A percentile compares a stretch with the other conserved stretches of the same genome.
These are phyloP conservation scores for Rhagologus leucostigma DNA, from an alignment of 2,113 vertebrate species.

Conservation along the genomic window DNA sequence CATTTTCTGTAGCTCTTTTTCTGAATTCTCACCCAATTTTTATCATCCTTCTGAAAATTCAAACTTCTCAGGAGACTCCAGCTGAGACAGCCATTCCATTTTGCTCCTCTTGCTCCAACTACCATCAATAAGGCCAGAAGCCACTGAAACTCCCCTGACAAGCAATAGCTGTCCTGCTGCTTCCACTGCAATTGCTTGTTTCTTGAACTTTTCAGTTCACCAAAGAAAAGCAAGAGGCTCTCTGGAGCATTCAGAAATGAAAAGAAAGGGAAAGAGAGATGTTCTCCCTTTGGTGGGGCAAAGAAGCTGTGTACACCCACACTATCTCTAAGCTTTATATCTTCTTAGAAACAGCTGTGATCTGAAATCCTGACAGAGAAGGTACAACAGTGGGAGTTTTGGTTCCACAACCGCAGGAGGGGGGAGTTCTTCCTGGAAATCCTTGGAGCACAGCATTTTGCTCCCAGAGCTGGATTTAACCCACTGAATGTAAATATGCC, in stretches of 20 bases:
- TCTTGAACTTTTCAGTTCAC: slow-evolving; percentile 4
- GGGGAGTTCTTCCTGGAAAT: background rate
- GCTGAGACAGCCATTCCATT: slow-evolving; percentile 6
- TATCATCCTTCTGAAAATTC: background rate
- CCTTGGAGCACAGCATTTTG: background rate
- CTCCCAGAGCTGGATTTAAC: background rate
- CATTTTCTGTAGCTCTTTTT: background rate
- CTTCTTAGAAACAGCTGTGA: background rate
- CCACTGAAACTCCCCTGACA: background rate
- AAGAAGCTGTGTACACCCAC: background rate
- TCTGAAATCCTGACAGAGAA: background rate
- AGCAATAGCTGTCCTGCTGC: background rate
- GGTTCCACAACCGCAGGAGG: background rate
- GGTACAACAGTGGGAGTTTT: background rate
- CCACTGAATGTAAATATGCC: background rate
- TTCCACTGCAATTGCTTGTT: background rate
- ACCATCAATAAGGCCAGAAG: slow-evolving; percentile 8
- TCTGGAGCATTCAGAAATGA: background rate
- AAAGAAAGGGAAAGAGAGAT: background rate
- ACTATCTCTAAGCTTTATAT: background rate
- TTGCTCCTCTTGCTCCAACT: background rate
- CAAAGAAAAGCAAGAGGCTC: background rate
- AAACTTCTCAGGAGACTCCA: background rate
- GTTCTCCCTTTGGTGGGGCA: background rate
- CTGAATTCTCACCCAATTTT: slow-evolving; percentile 11